Evolutionary conservation across 2,797 vertebrate genomes (phyloP), one percentile per base, ranked within the genome.

Genomic region (Lutjanus argentimaculatus): DNA sequence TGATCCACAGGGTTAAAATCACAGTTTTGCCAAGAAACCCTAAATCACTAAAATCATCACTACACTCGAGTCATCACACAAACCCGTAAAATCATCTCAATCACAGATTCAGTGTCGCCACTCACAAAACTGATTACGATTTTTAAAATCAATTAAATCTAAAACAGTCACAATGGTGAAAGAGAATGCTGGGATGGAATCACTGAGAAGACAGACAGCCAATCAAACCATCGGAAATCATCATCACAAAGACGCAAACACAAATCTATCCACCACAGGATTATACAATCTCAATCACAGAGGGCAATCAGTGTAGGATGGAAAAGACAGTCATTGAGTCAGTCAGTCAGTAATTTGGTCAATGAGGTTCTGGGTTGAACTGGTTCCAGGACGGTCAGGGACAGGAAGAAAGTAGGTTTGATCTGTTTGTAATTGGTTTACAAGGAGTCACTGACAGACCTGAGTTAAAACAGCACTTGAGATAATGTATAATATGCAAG

Each of bases 381-480:
- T 56, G 40, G 66, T 30, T 72, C 65, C 11, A 59, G 68, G 69
- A 70, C 17, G 68, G 72, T 84, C 77, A 76, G 76, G 68, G 71
- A 79, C 15, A 72, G 70, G 36, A 78, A 71, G 71, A 73, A 68
- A 79, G 85, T 36, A 68, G 77, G 82, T 73, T 88, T 91, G 85
- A 91, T 93, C 61, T 19, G 57, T 67, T 90, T 81, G 55, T 84
- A 83, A 94, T 86, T 85, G 86, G 76, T 89, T 92, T 81, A 84
- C 53, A 65, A 75, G 72, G 72, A 84, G 53, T 79, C 77, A 69
- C 86, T 77, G 71, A 81, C 65, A 89, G 92, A 91, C 89, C 86
- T 72, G 92, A 90, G 76, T 68, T 65, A 85, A 89, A 94, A 93
- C 86, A 93, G 91, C 92, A 93, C 93, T 92, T 94, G 92, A 90